A percentile compares a stretch with the other conserved stretches of the same genome.
Evolutionary conservation across 2,797 vertebrate genomes (phyloP).

Genomic region (Enteromius mattozi): DNA sequence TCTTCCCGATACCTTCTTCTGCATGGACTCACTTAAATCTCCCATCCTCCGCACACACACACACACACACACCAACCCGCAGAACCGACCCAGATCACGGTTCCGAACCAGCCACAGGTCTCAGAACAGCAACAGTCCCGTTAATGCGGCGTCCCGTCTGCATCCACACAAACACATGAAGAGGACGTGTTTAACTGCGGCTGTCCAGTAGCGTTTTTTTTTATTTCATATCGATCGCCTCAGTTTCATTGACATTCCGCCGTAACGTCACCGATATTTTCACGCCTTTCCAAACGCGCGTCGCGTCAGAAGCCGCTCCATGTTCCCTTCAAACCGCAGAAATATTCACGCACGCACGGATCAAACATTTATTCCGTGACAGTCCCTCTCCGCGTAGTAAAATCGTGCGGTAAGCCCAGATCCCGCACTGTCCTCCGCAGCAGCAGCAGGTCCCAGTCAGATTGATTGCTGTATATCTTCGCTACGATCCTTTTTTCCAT

Average conservation of each 20-base stretch:
- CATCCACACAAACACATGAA: background rate
- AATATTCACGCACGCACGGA: conserved; percentile 1
- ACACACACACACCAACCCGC: conserved; percentile 58
- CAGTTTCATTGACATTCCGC: conserved; percentile 47
- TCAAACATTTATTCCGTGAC: conserved; percentile 45
- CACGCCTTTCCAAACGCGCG: conserved; percentile 50
- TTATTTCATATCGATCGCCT: conserved; percentile 15
- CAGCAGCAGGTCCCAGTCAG: conserved; percentile 63
- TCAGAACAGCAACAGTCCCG: conserved; percentile 19
- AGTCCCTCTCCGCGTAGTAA: conserved; percentile 59
- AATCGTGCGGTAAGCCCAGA: conserved; percentile 62
- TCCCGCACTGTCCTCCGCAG: conserved; percentile 31
- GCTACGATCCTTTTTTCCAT: conserved; percentile 37
- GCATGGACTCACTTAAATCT: conserved; percentile 71
- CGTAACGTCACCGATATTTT: conserved; percentile 71
- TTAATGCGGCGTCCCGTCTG: conserved; percentile 1
- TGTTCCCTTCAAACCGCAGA: conserved; percentile 17
- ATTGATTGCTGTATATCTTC: conserved; percentile 67
- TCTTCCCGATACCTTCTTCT: conserved; percentile 75
- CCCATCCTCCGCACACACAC: conserved; percentile 75
- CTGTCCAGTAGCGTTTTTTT: background rate
- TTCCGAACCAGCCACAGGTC: conserved; percentile 44
- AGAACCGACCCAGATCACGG: conserved; percentile 58
- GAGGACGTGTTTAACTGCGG: background rate
- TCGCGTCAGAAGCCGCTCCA: conserved; percentile 51